These are phyloP conservation scores for Uloborus plumipes DNA, from an alignment of 2,888 invertebrate genomes.

Conservation along the genomic window DNA sequence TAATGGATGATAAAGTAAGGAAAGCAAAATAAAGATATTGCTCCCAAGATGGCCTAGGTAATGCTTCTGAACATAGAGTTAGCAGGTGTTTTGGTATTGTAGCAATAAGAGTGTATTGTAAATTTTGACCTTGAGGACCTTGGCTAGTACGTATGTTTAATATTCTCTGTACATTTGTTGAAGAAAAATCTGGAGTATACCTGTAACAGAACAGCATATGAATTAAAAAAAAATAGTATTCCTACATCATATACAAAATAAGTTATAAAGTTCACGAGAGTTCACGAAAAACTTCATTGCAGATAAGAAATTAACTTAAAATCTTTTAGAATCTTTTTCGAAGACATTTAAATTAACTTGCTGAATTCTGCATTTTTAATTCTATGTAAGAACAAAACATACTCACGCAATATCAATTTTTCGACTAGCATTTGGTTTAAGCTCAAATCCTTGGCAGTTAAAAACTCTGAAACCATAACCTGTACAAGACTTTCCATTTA, in stretches of 20 bases:
- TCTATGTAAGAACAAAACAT: neutral
- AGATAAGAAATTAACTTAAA: neutral
- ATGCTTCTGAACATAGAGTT: slow-evolving; percentile 78
- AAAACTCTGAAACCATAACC: slow-evolving; percentile 85
- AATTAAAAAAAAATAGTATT: slow-evolving; percentile 7
- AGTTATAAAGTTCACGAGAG: neutral
- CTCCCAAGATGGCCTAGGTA: slow-evolving; percentile 85
- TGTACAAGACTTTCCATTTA: slow-evolving; percentile 79
- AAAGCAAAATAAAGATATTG: slow-evolving; percentile 78
- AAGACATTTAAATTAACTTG: neutral
- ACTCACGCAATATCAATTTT: slow-evolving; percentile 83
- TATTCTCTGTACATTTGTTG: slow-evolving; percentile 80
- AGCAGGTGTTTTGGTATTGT: slow-evolving; percentile 78
- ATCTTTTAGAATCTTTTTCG: neutral
- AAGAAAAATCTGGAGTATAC: slow-evolving; percentile 89
- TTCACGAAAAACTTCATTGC: neutral
- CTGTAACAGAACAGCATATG: slow-evolving; percentile 68
- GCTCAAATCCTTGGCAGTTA: slow-evolving; percentile 80
- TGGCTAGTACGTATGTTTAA: slow-evolving; percentile 72
- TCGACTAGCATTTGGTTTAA: slow-evolving; percentile 81
- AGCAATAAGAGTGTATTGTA: slow-evolving; percentile 81
- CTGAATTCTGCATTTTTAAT: neutral
- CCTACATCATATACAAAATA: neutral
- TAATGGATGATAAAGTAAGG: slow-evolving; percentile 76
- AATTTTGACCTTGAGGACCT: slow-evolving; percentile 66